Conservation (phyloP, 2,888 invertebrate species). For the Cylloceria caligata region DNA sequence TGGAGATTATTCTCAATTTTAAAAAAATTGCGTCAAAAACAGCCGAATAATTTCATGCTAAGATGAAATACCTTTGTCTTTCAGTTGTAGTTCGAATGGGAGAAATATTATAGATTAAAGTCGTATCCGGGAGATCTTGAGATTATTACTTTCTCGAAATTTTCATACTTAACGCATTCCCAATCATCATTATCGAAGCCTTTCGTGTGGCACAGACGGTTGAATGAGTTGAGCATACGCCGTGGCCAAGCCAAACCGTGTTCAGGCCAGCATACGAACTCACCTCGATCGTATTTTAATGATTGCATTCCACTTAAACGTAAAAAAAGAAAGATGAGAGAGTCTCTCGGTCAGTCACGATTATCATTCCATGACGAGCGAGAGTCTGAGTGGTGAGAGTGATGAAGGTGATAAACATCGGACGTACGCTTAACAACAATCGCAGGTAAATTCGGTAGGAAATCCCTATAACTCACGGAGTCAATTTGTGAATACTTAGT, state of each 20-base stretch:
- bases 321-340: constrained; percentile 13
- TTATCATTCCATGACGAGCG: constrained; percentile 48
- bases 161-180: no score
- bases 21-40: no score
- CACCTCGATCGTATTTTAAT: constrained; percentile 55
- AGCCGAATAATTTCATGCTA: no score
- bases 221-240: no score
- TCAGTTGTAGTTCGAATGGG: no score
- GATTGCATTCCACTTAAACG: constrained; percentile 44
- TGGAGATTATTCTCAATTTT: no score
- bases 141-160: no score
- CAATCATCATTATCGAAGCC: no score
- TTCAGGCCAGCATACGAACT: constrained; percentile 52
- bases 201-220: no score
- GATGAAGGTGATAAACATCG: background rate
- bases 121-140: no score
- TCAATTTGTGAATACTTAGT: background rate
- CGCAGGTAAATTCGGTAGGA: background rate
- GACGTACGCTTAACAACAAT: background rate
- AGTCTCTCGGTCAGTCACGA: constrained; percentile 21
- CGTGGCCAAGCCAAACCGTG: constrained; percentile 69
- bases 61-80: no score
- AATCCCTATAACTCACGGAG: background rate
- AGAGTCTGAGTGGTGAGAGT: background rate
- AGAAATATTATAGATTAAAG: no score